These are phyloP conservation scores for Antrozous pallidus DNA, from an alignment of 2,797 vertebrate genomes.

Conservation along the genomic window DNA sequence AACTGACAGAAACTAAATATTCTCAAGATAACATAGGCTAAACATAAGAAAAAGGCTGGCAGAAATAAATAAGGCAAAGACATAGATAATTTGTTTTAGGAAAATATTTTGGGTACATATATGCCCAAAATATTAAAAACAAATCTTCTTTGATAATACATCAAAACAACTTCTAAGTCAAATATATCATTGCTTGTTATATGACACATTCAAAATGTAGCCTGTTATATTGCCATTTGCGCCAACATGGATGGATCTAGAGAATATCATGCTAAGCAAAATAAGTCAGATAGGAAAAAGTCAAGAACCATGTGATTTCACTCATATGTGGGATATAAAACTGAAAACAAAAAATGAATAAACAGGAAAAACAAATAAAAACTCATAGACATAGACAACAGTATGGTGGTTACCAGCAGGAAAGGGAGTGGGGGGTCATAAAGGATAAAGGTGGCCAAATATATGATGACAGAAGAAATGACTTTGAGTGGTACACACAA, in stretches of 20 bases:
- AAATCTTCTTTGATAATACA: neutral
- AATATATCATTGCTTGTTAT: neutral
- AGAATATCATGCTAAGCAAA: neutral
- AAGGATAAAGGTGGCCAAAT: neutral
- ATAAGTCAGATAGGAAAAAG: neutral
- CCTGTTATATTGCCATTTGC: neutral
- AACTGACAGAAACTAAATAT: conserved; percentile 22
- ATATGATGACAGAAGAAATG: neutral
- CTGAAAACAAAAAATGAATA: neutral
- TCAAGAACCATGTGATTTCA: neutral
- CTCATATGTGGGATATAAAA: neutral
- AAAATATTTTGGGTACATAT: neutral
- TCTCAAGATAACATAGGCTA: neutral
- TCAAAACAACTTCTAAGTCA: neutral
- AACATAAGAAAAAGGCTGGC: neutral
- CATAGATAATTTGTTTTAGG: neutral
- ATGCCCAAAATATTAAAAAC: neutral
- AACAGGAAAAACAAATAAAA: neutral
- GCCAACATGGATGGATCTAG: neutral
- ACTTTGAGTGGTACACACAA: neutral
- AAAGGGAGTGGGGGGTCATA: neutral
- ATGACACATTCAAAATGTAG: neutral
- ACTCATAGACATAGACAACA: neutral
- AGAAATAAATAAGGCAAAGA: neutral
- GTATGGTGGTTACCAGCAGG: neutral